Base-by-base conservation (phyloP, 1,140 invertebrate species). In the Papilio machaon region DNA sequence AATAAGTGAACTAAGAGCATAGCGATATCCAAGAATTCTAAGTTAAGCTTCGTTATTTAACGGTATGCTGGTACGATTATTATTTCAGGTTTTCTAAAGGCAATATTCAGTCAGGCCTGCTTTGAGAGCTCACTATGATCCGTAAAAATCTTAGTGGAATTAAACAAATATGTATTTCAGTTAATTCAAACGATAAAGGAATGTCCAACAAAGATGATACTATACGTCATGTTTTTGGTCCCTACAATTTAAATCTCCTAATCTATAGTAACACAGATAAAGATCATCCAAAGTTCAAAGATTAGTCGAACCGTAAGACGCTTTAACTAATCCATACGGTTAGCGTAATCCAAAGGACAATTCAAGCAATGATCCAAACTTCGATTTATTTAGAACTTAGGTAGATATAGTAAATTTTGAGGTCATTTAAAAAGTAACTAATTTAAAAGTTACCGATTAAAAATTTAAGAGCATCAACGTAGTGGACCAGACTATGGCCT, bases 261-360 rank as follows among this genome's bases (percentile, higher is more conserved):
- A 19, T 58, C 54, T 58, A 58, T 58, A 58, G 54, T n/a, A 19
- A 58, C 54, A n/a, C 17, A 70, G 2, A 70, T 35, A 15, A 35
- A 70, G 64, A 38, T 70, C 30, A 19, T 64, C 11, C 64, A 70
- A 30, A 70, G 64, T 70, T 70, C 64, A 19, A 23, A 70, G 30
- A 35, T 70, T 70, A 70, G 64, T 70, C 23, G 23, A 70, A 70
- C 64, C 35, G 30, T 70, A 17, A 35, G 64, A 70, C 23, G 2
- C 13, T 64, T 64, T 70, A 70, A 38, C 30, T 70, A 70, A 70
- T 70, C 64, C 64, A 38, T 38, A 30, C 15, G 23, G 64, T 7
- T 70, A 30, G 35, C 11, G 30, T 70, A 70, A 70, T 70, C 64
- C 30, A 70, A 70, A 30, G 30, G 64, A 35, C 23, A 30, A 64